Evolutionary conservation across 2,797 vertebrate species (phyloP).

Genomic region (Aphelocoma californica): DNA sequence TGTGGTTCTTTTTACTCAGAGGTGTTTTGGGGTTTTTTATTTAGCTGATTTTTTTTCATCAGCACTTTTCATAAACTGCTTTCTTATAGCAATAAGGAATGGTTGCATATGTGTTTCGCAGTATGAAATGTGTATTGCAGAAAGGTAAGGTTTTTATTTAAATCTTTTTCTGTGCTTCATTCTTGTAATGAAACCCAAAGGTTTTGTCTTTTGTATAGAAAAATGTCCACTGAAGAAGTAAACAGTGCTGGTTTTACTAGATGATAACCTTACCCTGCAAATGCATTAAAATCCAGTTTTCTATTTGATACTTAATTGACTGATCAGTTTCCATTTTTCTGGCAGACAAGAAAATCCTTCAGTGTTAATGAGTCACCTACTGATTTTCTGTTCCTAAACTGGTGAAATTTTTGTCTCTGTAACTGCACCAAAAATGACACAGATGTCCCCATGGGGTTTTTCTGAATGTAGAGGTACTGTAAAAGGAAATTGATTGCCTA

Average conservation of each 20-base stretch:
- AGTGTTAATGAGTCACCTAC: accelerated
- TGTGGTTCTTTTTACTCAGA: neutral
- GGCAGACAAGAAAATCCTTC: neutral
- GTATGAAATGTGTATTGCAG: neutral
- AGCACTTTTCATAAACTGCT: neutral
- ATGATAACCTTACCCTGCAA: neutral
- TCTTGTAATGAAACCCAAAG: neutral
- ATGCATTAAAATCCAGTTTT: neutral
- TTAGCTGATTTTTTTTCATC: neutral
- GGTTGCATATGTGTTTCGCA: neutral
- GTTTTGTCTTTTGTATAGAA: neutral
- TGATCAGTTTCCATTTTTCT: neutral
- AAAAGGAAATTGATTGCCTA: neutral
- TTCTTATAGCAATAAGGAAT: constrained; percentile 40
- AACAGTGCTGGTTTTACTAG: neutral
- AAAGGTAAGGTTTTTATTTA: neutral
- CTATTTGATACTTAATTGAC: neutral
- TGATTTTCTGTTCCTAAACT: neutral
- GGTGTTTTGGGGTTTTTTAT: neutral
- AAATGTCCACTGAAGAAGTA: neutral
- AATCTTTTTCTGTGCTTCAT: neutral
- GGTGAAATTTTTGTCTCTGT: neutral
- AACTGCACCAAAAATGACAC: neutral
- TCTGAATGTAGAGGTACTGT: neutral
- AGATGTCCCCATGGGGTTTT: accelerated